Percentiles rank a stretch among this genome's conserved stretches.
phyloP scores from a whole-genome alignment of 2,888 invertebrate species.

The Panzeria rudis region DNA sequence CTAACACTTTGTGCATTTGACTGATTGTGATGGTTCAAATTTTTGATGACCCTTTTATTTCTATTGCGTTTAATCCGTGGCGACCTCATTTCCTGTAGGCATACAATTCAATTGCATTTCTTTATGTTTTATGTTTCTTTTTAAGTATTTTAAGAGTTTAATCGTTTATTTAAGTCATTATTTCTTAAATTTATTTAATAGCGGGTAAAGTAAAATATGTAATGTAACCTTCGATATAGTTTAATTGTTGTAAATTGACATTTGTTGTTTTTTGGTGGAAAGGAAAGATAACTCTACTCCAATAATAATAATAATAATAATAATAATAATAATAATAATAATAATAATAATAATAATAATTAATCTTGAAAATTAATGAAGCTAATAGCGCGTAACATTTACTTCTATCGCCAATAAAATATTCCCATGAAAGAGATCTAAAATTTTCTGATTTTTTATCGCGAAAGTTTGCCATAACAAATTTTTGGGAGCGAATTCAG shows the following conservation, averaged over 20 bases:
- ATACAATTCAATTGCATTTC: constrained; percentile 40
- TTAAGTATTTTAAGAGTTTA: constrained; percentile 36
- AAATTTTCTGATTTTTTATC: too few relatives aligned
- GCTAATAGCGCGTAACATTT: too few relatives aligned
- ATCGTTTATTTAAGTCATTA: constrained; percentile 37
- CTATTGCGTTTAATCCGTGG: neutral
- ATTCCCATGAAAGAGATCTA: too few relatives aligned
- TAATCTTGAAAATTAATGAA: too few relatives aligned
- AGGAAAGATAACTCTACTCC: too few relatives aligned
- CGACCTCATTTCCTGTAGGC: constrained; percentile 64
- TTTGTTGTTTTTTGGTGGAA: neutral
- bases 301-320: too few relatives aligned
- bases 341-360: too few relatives aligned
- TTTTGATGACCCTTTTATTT: constrained; percentile 58
- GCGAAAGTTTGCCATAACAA: too few relatives aligned
- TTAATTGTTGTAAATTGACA: constrained; percentile 17
- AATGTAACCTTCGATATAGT: neutral
- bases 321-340: too few relatives aligned
- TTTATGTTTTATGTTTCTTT: constrained; percentile 1
- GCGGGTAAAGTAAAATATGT: neutral
- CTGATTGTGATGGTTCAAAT: constrained; percentile 27
- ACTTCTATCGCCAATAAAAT: too few relatives aligned
- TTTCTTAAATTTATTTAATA: neutral
- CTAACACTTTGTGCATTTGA: neutral
- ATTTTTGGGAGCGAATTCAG: too few relatives aligned